Evolutionary conservation across 2,113 vertebrate genomes (phyloP).

Genomic region (Euleptes europaea): DNA sequence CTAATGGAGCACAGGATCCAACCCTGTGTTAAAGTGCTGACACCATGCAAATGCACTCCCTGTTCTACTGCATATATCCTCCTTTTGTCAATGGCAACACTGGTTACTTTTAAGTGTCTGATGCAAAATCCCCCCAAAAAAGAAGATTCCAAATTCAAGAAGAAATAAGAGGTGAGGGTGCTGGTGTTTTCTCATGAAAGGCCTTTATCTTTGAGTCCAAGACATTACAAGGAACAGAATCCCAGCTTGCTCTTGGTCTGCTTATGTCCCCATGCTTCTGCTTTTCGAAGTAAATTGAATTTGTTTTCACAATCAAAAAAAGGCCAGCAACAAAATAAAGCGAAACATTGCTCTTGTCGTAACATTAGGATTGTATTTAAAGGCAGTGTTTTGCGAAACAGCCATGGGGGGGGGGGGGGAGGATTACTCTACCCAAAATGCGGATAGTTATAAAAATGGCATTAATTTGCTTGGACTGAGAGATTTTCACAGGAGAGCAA

Average conservation of each 20-base stretch:
- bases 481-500: conserved; percentile 99
- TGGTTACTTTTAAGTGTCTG: background rate
- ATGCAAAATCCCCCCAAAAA: background rate
- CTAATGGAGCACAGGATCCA: too few relatives aligned
- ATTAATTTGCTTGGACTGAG: conserved; percentile 98
- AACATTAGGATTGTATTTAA: background rate
- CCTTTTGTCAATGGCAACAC: background rate
- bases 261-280: accelerated
- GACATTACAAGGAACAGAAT: background rate
- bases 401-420: conserved; percentile 21
- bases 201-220: background rate
- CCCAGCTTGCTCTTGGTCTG: background rate
- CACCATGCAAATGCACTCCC: background rate
- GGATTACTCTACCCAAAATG: conserved; percentile 90
- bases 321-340: background rate
- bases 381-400: conserved; percentile 8
- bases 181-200: too few relatives aligned
- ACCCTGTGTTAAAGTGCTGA: too few relatives aligned
- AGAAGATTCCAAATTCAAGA: background rate
- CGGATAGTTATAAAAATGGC: conserved; percentile 91
- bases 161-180: background rate
- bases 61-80: background rate
- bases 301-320: conserved; percentile 9
- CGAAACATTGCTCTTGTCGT: background rate
- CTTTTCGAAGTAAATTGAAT: conserved; percentile 16